Evolutionary conservation across 2,888 invertebrate genomes (phyloP).

Genomic region (Ophioninae sp.): DNA sequence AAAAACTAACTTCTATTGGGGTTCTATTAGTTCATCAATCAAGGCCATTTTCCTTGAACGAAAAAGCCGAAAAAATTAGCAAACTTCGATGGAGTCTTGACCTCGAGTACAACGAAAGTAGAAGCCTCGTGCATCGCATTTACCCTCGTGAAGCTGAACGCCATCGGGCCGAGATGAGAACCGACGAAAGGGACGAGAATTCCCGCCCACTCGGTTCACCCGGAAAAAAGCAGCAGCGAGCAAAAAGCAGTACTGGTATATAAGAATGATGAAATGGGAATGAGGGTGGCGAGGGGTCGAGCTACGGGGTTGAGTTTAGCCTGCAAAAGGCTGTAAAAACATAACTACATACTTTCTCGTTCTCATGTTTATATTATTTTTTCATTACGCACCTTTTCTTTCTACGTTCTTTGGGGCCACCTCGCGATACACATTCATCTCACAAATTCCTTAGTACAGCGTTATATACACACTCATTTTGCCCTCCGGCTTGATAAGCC

Average conservation of each 20-base stretch:
- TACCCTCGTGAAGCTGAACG: slow-evolving; percentile 1
- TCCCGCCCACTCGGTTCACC: slow-evolving; percentile 44
- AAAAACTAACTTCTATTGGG: not conserved
- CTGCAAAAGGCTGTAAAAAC: slow-evolving; percentile 59
- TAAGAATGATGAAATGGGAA: slow-evolving; percentile 51
- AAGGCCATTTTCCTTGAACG: not conserved
- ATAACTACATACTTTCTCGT: slow-evolving; percentile 62
- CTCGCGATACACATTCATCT: slow-evolving; percentile 26
- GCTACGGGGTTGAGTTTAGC: slow-evolving; percentile 34
- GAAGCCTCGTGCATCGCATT: not conserved
- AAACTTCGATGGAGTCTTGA: not conserved
- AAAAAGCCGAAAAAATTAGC: not conserved
- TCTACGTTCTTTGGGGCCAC: not conserved
- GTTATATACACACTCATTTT: slow-evolving; percentile 29
- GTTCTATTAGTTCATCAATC: not conserved
- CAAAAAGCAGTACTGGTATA: slow-evolving; percentile 54
- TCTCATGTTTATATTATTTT: slow-evolving; percentile 64
- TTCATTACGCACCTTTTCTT: slow-evolving; percentile 59
- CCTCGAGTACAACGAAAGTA: slow-evolving; percentile 58
- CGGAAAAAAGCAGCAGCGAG: slow-evolving; percentile 30
- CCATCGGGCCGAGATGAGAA: slow-evolving; percentile 25
- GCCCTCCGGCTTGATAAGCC: slow-evolving; percentile 44
- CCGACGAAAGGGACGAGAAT: slow-evolving; percentile 36
- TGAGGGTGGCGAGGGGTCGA: slow-evolving; percentile 18
- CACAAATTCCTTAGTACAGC: slow-evolving; percentile 43